Evolutionary conservation across 1,140 invertebrate genomes (phyloP).

Genomic region (Drosophila hydei): DNA sequence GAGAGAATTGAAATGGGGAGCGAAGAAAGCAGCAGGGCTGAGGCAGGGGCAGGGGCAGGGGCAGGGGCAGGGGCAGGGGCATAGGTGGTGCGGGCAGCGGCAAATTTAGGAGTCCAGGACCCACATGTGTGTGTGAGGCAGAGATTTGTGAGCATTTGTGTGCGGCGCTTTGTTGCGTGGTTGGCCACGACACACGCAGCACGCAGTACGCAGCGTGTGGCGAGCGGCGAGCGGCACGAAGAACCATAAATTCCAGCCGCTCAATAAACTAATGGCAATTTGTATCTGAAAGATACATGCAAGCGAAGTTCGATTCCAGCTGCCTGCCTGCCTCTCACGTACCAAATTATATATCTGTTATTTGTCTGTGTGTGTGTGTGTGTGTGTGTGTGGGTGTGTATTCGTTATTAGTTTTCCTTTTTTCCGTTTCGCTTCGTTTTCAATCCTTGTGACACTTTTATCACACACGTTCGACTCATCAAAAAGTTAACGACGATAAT

Average conservation of each 20-base stretch:
- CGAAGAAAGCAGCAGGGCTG: too few species aligned
- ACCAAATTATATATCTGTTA: constrained; percentile 48
- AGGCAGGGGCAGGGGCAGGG: too few species aligned
- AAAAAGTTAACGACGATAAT: constrained; percentile 81
- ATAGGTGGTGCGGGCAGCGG: background rate
- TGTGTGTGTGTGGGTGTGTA: constrained; percentile 16
- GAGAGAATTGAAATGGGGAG: background rate
- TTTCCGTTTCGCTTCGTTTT: constrained; percentile 7
- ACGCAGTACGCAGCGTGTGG: constrained; percentile 12
- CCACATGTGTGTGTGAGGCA: constrained; percentile 57
- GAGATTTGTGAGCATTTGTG: constrained; percentile 78
- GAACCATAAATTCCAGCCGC: constrained; percentile 72
- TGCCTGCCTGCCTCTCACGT: constrained; percentile 43
- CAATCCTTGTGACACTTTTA: constrained; percentile 79
- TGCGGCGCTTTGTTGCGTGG: constrained; percentile 56
- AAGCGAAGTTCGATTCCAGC: constrained; percentile 2
- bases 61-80: background rate
- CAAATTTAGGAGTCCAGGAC: constrained; percentile 18
- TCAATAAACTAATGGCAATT: constrained; percentile 83
- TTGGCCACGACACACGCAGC: constrained; percentile 56
- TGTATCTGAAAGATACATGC: constrained; percentile 75
- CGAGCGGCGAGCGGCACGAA: constrained; percentile 46
- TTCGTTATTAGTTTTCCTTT: constrained; percentile 65
- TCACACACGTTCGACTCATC: constrained; percentile 81
- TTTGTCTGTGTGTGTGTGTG: constrained; percentile 10